Percentiles rank a stretch among this genome's conserved stretches.
phyloP scores from a whole-genome alignment of 2,888 invertebrate species.

The Ormyrus nitidulus region DNA sequence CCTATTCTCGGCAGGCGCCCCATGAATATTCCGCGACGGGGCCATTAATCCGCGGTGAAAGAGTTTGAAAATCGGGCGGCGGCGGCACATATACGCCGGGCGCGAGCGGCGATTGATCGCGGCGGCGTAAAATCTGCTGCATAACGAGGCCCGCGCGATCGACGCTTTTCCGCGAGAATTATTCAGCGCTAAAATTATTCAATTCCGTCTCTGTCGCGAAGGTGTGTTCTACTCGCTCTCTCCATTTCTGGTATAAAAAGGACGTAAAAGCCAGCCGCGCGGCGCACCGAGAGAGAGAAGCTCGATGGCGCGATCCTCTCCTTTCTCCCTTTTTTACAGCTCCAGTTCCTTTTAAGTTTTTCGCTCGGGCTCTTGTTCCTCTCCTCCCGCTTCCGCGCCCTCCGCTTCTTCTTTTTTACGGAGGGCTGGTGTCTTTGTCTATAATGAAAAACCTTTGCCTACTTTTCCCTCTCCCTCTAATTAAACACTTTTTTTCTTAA shows the following conservation, averaged over 20 bases:
- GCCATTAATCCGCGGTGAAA: background rate
- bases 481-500: conserved; percentile 13
- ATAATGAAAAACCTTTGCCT: conserved; percentile 35
- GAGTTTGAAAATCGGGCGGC: no score
- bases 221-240: background rate
- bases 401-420: background rate
- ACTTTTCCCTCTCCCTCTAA: background rate
- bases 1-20: background rate
- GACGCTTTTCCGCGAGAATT: conserved; percentile 12
- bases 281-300: background rate
- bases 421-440: background rate
- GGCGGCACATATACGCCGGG: background rate
- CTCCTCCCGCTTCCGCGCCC: no score
- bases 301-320: background rate
- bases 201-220: conserved; percentile 38
- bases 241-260: conserved; percentile 44
- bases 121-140: conserved; percentile 7
- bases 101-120: conserved; percentile 25
- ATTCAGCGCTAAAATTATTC: conserved; percentile 49
- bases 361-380: background rate
- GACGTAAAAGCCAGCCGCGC: conserved; percentile 35
- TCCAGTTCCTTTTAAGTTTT: background rate
- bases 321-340: conserved; percentile 2
- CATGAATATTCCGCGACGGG: background rate
- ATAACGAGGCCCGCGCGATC: background rate